Base-by-base conservation (phyloP, 1,140 invertebrate genomes). In the Papilio polyxenes region DNA sequence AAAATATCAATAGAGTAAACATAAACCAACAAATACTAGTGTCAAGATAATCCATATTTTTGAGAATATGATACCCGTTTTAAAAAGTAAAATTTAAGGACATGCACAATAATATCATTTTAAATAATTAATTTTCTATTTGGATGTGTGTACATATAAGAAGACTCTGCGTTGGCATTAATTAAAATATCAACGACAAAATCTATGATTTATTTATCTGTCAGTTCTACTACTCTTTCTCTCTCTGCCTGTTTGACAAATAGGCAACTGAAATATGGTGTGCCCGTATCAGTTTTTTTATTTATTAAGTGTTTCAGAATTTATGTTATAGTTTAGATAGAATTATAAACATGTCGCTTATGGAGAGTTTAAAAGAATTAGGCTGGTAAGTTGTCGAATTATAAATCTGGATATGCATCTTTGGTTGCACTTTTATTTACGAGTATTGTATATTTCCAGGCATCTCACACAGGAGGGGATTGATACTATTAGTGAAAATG, bases 381-480 rank as follows among this genome's bases (percentile, higher is more conserved):
- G 96, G 96, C 85, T 96, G 96, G 96, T 96, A 91, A 95, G 90
- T 94, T 7, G 56, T 65, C 23, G 23, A 31, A 72, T 40, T 40
- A 4, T 1, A 40, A 37, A 11, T 65, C 62, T 65, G 3, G 5
- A 72, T 1, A 11, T 72, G 65, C 65, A 37, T 7, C 65, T 72
- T 72, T 72, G 23, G 53, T 84, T 80, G 82, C 83, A 84, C 82
- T 82, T 81, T 65, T 83, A 51, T 74, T 83, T 79, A 75, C 82
- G 87, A 85, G 53, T 83, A 89, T 87, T 84, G 83, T 86, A 84
- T 91, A 89, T 87, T 95, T 95, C 85, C 88, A 96, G 97, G 97
- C 94, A 96, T 89, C 92, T 97, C 75, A 96, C 96, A 82, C 95
- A 96, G 82, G 95, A 96, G 88, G 97, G 96, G 83, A 94, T 96